Evolutionary conservation across 1,140 invertebrate genomes (phyloP).

Genomic region (Octopus bimaculoides): DNA sequence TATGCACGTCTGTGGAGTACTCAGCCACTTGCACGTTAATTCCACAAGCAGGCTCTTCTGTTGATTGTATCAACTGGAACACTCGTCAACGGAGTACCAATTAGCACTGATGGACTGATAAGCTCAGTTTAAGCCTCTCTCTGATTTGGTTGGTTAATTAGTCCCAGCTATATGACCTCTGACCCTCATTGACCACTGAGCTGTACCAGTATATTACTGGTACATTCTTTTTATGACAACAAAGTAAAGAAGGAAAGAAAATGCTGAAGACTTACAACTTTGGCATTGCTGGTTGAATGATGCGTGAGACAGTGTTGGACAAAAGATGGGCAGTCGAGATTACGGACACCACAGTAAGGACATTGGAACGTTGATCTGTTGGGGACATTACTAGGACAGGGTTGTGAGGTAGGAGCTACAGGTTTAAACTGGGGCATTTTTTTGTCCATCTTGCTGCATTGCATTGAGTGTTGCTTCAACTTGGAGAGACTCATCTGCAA

Average conservation of each 20-base stretch:
- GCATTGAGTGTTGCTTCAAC: slow-evolving; percentile 25
- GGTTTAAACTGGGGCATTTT: slow-evolving; percentile 33
- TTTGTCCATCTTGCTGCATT: slow-evolving; percentile 22
- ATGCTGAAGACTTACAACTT: slow-evolving; percentile 35
- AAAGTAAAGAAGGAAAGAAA: neutral
- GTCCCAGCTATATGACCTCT: too few species aligned
- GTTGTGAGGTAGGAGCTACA: slow-evolving; percentile 29
- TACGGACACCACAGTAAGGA: slow-evolving; percentile 35
- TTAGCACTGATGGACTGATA: too few species aligned
- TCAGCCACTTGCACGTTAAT: too few species aligned
- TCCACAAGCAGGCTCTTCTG: too few species aligned
- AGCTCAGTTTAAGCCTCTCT: too few species aligned
- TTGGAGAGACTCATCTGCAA: slow-evolving; percentile 28
- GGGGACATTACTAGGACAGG: slow-evolving; percentile 27
- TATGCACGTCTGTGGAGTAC: too few species aligned
- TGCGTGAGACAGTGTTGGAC: slow-evolving; percentile 43
- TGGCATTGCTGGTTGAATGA: slow-evolving; percentile 28
- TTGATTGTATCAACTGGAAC: too few species aligned
- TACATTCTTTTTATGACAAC: neutral
- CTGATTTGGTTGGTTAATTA: too few species aligned
- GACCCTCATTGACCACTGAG: neutral
- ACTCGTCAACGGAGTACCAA: too few species aligned
- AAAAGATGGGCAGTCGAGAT: slow-evolving; percentile 27
- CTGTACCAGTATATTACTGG: neutral
- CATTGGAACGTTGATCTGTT: slow-evolving; percentile 42